phyloP scores from a whole-genome alignment of 2,888 invertebrate species.

The Cabera pusaria region DNA sequence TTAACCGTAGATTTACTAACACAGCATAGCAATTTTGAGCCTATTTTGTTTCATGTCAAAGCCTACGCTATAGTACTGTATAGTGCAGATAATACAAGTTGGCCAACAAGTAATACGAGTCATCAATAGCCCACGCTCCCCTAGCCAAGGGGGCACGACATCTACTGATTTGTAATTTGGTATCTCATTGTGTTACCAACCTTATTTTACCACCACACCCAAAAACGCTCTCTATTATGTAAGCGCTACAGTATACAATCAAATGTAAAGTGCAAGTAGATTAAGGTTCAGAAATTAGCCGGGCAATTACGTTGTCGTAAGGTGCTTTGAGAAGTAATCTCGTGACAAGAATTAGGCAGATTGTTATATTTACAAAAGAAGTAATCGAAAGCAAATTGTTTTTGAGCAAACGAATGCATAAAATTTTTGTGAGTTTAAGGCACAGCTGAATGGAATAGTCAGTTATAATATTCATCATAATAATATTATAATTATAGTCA shows the following conservation, averaged over 20 bases:
- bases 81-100: conserved; percentile 36
- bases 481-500: no score
- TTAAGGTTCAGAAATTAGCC: conserved; percentile 27
- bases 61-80: no score
- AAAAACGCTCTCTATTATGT: conserved; percentile 18
- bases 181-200: conserved; percentile 25
- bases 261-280: conserved; percentile 1
- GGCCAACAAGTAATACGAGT: conserved; percentile 35
- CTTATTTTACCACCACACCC: conserved; percentile 3
- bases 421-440: no score
- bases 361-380: no score
- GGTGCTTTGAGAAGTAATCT: conserved; percentile 15
- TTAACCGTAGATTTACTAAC: no score
- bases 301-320: conserved; percentile 28
- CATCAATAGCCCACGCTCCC: conserved; percentile 40
- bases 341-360: conserved; percentile 5
- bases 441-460: no score
- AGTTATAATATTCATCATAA: no score
- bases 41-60: no score
- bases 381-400: no score
- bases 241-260: no score
- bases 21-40: no score
- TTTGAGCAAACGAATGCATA: no score
- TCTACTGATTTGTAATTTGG: conserved; percentile 50
- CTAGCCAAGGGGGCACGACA: conserved; percentile 33